These are phyloP conservation scores for Diploptera punctata DNA, from an alignment of 2,888 invertebrate species.

Conservation along the genomic window DNA sequence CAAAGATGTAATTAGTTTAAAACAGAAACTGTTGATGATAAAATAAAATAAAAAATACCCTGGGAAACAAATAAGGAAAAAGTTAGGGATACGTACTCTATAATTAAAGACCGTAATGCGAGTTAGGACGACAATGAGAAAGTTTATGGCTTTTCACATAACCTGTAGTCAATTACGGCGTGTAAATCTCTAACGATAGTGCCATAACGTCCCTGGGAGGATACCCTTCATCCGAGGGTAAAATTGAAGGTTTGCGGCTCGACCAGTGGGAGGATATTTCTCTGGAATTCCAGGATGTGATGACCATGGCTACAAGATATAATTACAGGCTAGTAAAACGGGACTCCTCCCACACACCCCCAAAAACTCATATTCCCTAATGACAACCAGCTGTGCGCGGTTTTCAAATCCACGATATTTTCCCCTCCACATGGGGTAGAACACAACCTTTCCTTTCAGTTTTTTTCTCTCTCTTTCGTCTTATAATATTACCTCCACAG, in stretches of 20 bases:
- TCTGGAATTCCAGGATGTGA: not conserved
- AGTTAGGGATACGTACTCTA: too few relatives aligned
- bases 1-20: too few relatives aligned
- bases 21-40: too few relatives aligned
- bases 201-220: too few relatives aligned
- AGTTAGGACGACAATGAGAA: not conserved
- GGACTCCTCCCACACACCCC: not conserved
- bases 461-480: too few relatives aligned
- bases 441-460: not conserved
- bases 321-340: conserved; percentile 14
- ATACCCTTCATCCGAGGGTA: too few relatives aligned
- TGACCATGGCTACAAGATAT: conserved; percentile 12
- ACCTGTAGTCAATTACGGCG: not conserved
- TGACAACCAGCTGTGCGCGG: conserved; percentile 13
- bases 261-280: conserved; percentile 6
- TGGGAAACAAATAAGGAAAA: too few relatives aligned
- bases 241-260: conserved; percentile 7
- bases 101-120: too few relatives aligned
- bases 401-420: conserved; percentile 10
- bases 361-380: not conserved
- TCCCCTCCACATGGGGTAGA: not conserved
- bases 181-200: not conserved
- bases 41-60: too few relatives aligned
- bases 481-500: too few relatives aligned
- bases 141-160: not conserved